Conservation (phyloP, 2,113 vertebrate genomes). For the Cisticola juncidis region DNA sequence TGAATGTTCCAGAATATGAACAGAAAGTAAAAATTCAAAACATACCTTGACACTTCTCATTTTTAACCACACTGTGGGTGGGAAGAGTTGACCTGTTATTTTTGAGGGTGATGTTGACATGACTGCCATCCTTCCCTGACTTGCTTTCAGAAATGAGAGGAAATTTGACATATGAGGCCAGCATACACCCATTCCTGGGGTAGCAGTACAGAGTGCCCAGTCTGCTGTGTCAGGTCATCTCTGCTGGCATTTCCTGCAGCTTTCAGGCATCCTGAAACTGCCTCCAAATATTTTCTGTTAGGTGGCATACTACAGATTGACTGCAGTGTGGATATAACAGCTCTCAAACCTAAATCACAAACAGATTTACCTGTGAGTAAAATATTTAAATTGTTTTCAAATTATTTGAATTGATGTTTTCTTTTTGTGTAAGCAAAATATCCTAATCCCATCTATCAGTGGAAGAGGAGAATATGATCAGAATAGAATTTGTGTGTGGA, state of each 20-base stretch:
- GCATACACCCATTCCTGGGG: accelerated
- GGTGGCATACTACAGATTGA: not conserved
- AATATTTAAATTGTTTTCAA: not conserved
- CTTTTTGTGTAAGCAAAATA: not conserved
- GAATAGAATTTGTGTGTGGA: not conserved
- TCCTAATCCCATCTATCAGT: not conserved
- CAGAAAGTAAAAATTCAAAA: not conserved
- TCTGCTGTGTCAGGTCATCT: not conserved
- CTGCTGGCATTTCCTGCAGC: not conserved
- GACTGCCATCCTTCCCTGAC: not conserved
- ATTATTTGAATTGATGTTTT: not conserved
- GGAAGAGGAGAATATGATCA: not conserved
- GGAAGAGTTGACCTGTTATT: not conserved
- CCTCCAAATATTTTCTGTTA: not conserved
- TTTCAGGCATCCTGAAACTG: not conserved
- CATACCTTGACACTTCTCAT: not conserved
- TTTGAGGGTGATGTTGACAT: not conserved
- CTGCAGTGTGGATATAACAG: not conserved
- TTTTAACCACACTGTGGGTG: not conserved
- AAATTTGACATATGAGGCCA: not conserved
- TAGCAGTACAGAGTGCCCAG: not conserved
- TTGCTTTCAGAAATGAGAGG: not conserved
- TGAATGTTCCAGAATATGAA: not conserved
- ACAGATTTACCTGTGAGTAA: not conserved
- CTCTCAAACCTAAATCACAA: not conserved